Evolutionary conservation across 1,140 invertebrate genomes (phyloP), one percentile per base, ranked within the genome.

Genomic region (Dendroctonus valens): DNA sequence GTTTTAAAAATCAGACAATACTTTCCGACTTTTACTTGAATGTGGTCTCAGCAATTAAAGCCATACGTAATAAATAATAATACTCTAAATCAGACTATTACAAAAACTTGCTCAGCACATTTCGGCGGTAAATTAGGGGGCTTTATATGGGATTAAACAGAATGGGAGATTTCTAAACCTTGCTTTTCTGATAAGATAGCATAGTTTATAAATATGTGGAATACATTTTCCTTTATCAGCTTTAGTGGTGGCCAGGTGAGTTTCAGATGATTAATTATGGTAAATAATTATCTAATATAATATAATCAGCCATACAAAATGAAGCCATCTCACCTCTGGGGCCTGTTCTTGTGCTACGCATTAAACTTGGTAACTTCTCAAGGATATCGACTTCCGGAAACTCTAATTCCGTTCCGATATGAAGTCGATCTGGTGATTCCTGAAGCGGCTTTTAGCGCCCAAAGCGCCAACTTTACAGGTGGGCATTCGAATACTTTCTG

Each of bases 331-430:
- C 12, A 46, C 9, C 12, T 46, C 44, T 11, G 44, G 9, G 4
- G 44, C 44, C 4, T 46, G 9, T 12, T 60, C 26, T 51, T 58
- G 1, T 41, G 9, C 15, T 7, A 6, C 11, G 12, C 7, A 3
- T 58, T 46, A 1, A 8, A 12, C 7, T 12, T 42, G 11, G 41
- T 26, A 2, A 46, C 2, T 0, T 11, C 9, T 7, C 5, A 60
- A 50, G 54, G 15, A 9, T 65, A 58, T 42, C n/a, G 63, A 65
- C 54, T 65, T 41, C 42, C 42, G 6, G 53, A 58, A 51, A 65
- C 41, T n/a, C 14, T 58, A 11, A 12, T 39, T 6, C 63, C 63
- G 2, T 65, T 54, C 11, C 57, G 11, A 57, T 65, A 65, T 41
- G 54, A 40, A 14, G 44, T 65, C 5, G 53, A 65, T 44, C 40